Percentiles rank a stretch among this genome's conserved stretches.
Conservation (phyloP, 2,888 invertebrate genomes). For the Nomada goodeniana region DNA sequence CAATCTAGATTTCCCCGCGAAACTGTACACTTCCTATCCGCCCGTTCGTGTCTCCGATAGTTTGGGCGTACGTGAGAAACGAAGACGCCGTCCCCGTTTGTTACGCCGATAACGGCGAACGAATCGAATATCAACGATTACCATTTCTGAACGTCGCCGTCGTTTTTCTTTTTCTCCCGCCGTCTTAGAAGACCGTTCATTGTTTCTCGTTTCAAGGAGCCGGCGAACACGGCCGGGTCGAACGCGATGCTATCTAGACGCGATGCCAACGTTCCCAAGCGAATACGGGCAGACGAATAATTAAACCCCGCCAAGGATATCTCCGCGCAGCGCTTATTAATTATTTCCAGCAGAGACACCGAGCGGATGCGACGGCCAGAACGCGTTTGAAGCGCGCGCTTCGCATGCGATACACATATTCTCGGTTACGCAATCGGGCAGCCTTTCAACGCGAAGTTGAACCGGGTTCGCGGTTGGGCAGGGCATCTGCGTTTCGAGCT, state of each 20-base stretch:
- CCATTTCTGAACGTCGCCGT: neutral
- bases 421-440: constrained; percentile 51
- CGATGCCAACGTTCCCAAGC: constrained; percentile 23
- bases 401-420: constrained; percentile 59
- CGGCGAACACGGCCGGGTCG: neutral
- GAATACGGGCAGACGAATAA: constrained; percentile 52
- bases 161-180: neutral
- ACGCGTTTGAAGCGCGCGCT: constrained; percentile 37
- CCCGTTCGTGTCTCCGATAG: neutral
- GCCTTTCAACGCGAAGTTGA: constrained; percentile 58
- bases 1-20: constrained; percentile 29
- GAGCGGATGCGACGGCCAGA: constrained; percentile 29
- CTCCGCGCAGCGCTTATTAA: constrained; percentile 67
- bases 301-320: constrained; percentile 69
- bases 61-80: constrained; percentile 9
- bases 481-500: neutral
- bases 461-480: constrained; percentile 48
- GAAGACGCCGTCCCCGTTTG: neutral
- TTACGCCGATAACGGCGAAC: neutral
- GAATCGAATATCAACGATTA: neutral
- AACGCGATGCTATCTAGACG: constrained; percentile 25
- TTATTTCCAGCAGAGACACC: constrained; percentile 67
- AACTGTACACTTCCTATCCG: constrained; percentile 15
- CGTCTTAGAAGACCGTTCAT: neutral
- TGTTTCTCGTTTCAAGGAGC: neutral